phyloP scores from a whole-genome alignment of 2,888 invertebrate species.

The Synergus laeviventris region DNA sequence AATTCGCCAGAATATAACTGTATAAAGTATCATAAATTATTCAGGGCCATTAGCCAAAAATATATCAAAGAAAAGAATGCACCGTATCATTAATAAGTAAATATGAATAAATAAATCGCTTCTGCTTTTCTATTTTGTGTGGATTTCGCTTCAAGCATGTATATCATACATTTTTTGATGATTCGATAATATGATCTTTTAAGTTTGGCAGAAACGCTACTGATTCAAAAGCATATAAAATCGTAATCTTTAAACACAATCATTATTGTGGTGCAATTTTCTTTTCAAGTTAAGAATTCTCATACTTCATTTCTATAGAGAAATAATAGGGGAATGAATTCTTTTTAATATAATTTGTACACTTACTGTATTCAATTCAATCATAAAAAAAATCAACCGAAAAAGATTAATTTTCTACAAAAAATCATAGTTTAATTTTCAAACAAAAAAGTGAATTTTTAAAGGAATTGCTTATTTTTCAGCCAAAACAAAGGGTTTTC shows the following conservation, averaged over 20 bases:
- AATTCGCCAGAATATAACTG: neutral
- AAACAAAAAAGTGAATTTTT: no score
- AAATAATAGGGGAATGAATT: no score
- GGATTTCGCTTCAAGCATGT: conserved; percentile 25
- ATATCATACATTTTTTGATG: neutral
- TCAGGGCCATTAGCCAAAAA: neutral
- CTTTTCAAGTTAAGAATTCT: neutral
- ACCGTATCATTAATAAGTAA: neutral
- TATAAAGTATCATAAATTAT: neutral
- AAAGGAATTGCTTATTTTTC: no score
- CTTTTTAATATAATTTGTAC: no score
- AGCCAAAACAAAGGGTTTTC: no score
- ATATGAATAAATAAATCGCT: neutral
- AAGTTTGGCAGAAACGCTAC: neutral
- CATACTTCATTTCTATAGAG: no score
- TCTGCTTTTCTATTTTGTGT: neutral
- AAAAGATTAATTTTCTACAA: no score
- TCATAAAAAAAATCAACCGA: no score
- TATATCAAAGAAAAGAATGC: neutral
- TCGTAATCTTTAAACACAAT: neutral
- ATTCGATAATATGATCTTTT: neutral
- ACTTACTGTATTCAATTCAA: no score
- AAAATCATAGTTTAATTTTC: no score
- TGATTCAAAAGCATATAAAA: neutral
- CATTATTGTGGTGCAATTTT: neutral